Evolutionary conservation across 2,888 invertebrate species (phyloP).

Genomic region (Netelia melanura): DNA sequence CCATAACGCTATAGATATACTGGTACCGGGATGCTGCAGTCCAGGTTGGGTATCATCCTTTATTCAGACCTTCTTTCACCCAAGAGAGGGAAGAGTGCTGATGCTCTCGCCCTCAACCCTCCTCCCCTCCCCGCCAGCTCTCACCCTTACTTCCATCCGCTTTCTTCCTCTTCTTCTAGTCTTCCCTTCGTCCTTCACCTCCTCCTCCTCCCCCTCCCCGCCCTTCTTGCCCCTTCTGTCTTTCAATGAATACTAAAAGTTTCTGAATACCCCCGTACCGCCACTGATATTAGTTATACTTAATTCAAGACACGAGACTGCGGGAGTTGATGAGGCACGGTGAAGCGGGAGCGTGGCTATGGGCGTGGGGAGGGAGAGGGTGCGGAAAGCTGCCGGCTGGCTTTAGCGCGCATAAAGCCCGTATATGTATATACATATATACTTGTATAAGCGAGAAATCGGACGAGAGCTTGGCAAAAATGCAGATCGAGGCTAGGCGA

Average conservation of each 20-base stretch:
- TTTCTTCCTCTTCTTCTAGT: slow-evolving; percentile 66
- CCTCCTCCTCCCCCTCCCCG: slow-evolving; percentile 49
- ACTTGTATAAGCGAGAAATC: slow-evolving; percentile 27
- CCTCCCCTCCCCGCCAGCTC: slow-evolving; percentile 35
- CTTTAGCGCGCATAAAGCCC: slow-evolving; percentile 32
- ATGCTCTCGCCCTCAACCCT: slow-evolving; percentile 47
- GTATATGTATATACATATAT: slow-evolving; percentile 1
- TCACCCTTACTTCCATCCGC: slow-evolving; percentile 41
- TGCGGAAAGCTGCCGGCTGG: slow-evolving; percentile 51
- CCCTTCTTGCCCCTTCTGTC: slow-evolving; percentile 64
- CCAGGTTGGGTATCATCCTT: slow-evolving; percentile 75
- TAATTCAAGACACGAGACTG: slow-evolving; percentile 82
- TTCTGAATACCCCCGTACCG: slow-evolving; percentile 79
- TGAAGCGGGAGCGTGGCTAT: slow-evolving; percentile 26
- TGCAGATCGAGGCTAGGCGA: slow-evolving; percentile 30
- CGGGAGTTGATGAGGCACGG: slow-evolving; percentile 74
- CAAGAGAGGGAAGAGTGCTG: slow-evolving; percentile 55
- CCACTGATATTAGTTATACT: slow-evolving; percentile 83
- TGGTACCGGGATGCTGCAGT: slow-evolving; percentile 56
- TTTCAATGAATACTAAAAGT: slow-evolving; percentile 84
- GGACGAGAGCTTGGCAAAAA: slow-evolving; percentile 7
- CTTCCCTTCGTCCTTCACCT: slow-evolving; percentile 73
- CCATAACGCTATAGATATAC: slow-evolving; percentile 26
- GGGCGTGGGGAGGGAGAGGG: slow-evolving; percentile 48
- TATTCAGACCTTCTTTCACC: slow-evolving; percentile 77